Evolutionary conservation across 2,797 vertebrate species (phyloP), one percentile per base, ranked within the genome.

Genomic region (Takifugu ocellatus): DNA sequence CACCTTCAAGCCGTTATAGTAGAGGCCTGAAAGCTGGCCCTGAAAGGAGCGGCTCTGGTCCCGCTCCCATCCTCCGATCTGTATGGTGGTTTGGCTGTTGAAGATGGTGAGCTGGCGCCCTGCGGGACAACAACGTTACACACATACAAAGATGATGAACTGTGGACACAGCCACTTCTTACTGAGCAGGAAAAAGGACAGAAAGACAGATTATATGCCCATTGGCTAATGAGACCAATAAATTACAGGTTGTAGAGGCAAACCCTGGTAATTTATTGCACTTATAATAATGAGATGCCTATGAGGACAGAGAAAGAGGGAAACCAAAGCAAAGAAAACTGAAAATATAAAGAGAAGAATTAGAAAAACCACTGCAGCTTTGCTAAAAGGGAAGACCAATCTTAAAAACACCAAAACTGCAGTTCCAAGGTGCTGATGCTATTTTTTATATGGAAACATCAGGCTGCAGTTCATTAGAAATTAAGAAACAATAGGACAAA

Each of bases 71-170:
- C 96, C 96, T 75, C 97, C 97, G 86, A 99, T 99, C 92, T 96
- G 96, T 90, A 99, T 99, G 78, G 95, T 97, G 79, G 94, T 96
- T 93, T 99, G 96, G 88, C 96, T 99, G 94, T 99, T 99, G 95
- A 99, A 99, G 94, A 99, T 99, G 85, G 97, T 99, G 82, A 99
- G 96, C 91, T 99, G 97, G 78, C 97, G 95, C 74, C 97, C 97
- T 99, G 93, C 71, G 82, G 90, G 90, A 93, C 90, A 92, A 95
- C 89, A 96, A 94, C 69, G 94, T 96, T 96, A 93, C 91, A 96
- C 93, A 94, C 93, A 94, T 94, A 94, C 92, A 89, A 90, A 90
- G 92, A 91, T 91, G 91, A 93, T 94, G 90, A 83, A 93, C 84
- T 90, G 90, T 78, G 83, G 91, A 91, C 87, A 77, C 86, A 87